These are phyloP conservation scores for Kryptolebias ocellatus DNA, from an alignment of 2,797 vertebrate genomes.

Conservation along the genomic window DNA sequence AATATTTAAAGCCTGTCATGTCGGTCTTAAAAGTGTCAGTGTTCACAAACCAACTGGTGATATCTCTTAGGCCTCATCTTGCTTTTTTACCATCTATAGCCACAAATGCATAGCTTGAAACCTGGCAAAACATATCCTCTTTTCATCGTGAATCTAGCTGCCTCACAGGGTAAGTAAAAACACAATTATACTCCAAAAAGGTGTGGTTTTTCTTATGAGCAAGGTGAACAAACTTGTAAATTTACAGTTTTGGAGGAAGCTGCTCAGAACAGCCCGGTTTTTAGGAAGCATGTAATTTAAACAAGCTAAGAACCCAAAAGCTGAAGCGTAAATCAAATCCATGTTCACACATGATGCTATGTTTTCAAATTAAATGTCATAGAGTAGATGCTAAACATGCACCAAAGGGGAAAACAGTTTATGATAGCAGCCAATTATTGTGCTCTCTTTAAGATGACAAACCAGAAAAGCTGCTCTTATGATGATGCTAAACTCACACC, in stretches of 20 bases:
- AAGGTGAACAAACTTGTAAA: not conserved
- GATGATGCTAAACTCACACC: too few species aligned
- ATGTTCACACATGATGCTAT: constrained; percentile 26
- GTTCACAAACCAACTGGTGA: too few species aligned
- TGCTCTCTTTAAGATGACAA: too few species aligned
- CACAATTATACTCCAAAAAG: not conserved
- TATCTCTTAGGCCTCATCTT: too few species aligned
- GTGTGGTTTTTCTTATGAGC: not conserved
- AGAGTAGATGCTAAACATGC: constrained; percentile 8
- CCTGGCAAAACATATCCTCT: not conserved
- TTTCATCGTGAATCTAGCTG: not conserved
- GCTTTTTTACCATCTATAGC: too few species aligned
- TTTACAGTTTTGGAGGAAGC: not conserved
- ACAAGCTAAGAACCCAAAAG: constrained; percentile 33
- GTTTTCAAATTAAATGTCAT: constrained; percentile 11
- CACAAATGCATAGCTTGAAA: too few species aligned
- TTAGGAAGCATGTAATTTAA: constrained; percentile 29
- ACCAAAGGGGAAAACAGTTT: constrained; percentile 1
- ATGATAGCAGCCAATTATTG: constrained; percentile 12
- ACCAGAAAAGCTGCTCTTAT: too few species aligned
- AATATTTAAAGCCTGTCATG: too few species aligned
- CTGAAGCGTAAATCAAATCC: constrained; percentile 27
- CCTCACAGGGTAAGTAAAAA: not conserved
- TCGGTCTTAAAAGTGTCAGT: too few species aligned
- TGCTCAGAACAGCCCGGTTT: constrained; percentile 3